A percentile compares a stretch with the other conserved stretches of the same genome.
Evolutionary conservation across 2,797 vertebrate genomes (phyloP).

Genomic region (Hydrolagus colliei): DNA sequence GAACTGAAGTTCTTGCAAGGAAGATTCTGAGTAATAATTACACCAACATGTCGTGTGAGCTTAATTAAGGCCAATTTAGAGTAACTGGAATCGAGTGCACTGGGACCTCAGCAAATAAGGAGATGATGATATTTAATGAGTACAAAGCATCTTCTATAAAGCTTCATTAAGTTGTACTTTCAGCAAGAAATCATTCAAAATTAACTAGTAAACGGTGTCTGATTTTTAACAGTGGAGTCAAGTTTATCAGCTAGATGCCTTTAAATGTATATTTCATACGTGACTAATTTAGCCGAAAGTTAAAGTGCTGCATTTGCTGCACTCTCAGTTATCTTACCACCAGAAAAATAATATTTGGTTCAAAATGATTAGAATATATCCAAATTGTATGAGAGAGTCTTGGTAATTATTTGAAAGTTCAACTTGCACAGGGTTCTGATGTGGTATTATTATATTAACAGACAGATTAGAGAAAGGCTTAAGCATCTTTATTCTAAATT

Average conservation of each 20-base stretch:
- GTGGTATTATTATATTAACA: neutral
- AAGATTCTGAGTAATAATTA: constrained; percentile 48
- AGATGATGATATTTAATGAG: constrained; percentile 38
- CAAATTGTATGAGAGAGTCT: neutral
- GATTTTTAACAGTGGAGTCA: neutral
- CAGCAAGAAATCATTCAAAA: constrained; percentile 39
- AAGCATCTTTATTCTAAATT: neutral
- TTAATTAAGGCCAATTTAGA: constrained; percentile 46
- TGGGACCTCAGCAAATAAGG: constrained; percentile 35
- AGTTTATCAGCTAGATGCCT: constrained; percentile 1
- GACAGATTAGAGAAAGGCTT: neutral
- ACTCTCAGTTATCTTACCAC: neutral
- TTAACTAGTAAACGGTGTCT: constrained; percentile 11
- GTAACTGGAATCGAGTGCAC: constrained; percentile 37
- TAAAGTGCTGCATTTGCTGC: neutral
- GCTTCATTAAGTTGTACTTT: constrained; percentile 42
- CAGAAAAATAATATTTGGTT: neutral
- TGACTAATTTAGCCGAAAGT: constrained; percentile 1
- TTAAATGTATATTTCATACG: neutral
- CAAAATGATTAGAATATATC: neutral
- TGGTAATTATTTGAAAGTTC: neutral
- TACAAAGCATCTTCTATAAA: constrained; percentile 44
- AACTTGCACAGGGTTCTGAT: neutral
- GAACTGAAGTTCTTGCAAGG: constrained; percentile 49
- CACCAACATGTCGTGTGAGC: constrained; percentile 39